phyloP scores from a whole-genome alignment of 2,797 vertebrate genomes.

The Coendou prehensilis region DNA sequence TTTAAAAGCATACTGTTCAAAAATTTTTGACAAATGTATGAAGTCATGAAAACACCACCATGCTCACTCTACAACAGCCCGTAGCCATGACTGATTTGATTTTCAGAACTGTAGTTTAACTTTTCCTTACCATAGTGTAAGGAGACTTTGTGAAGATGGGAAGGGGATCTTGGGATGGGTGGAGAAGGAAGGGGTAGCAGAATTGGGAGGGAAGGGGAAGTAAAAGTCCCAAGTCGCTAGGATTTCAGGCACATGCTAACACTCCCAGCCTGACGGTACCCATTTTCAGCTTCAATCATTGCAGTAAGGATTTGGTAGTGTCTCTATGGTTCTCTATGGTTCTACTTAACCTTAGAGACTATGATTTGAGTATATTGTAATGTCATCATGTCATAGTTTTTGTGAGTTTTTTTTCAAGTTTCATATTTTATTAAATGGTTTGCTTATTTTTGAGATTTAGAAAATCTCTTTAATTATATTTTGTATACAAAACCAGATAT shows the following conservation, averaged over 20 bases:
- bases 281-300: not conserved
- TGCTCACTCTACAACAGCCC: not conserved
- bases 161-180: not conserved
- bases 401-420: not conserved
- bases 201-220: not conserved
- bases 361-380: not conserved
- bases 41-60: not conserved
- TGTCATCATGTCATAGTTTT: not conserved
- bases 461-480: not conserved
- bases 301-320: not conserved
- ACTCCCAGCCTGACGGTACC: not conserved
- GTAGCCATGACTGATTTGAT: not conserved
- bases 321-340: not conserved
- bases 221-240: not conserved
- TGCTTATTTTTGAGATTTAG: not conserved
- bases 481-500: not conserved
- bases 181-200: not conserved
- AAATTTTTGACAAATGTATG: not conserved
- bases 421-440: not conserved
- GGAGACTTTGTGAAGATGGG: not conserved
- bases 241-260: not conserved
- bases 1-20: not conserved
- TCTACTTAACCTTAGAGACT: not conserved
- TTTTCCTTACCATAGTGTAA: not conserved
- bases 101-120: not conserved